Evolutionary conservation across 2,797 vertebrate genomes (phyloP).

Genomic region (Channallabes apus): DNA sequence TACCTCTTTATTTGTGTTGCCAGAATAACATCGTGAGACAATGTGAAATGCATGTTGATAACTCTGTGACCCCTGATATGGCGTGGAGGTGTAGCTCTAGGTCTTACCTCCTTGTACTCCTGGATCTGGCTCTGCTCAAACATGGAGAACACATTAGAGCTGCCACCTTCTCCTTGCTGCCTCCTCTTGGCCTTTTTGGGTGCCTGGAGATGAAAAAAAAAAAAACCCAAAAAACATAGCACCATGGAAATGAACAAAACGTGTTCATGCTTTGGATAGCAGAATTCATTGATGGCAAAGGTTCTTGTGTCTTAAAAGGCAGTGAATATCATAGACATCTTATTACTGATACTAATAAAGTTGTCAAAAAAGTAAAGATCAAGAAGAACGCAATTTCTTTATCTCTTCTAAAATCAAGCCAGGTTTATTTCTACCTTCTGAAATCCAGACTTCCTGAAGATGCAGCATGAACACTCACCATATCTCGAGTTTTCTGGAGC

Average conservation of each 20-base stretch:
- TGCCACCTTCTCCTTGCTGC: slow-evolving; percentile 84
- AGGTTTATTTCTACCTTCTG: background rate
- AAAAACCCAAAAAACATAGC: background rate
- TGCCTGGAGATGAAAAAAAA: slow-evolving; percentile 71
- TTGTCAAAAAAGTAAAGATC: background rate
- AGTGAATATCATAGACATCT: background rate
- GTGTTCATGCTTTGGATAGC: background rate
- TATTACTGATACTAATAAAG: background rate
- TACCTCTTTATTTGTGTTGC: background rate
- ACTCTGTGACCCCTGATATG: background rate
- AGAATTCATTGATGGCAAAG: background rate
- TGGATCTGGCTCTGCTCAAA: slow-evolving; percentile 97
- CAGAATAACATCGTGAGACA: background rate
- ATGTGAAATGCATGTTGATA: background rate
- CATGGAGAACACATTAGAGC: slow-evolving; percentile 95
- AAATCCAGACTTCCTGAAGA: background rate
- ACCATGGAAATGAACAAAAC: background rate
- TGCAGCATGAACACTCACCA: slow-evolving; percentile 73
- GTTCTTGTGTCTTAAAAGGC: background rate
- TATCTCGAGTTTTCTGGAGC: slow-evolving; percentile 70
- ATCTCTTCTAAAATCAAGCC: background rate
- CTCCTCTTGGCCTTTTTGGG: slow-evolving; percentile 95
- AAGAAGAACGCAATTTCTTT: background rate
- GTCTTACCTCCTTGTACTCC: slow-evolving; percentile 91
- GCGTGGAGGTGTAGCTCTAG: background rate